Evolutionary conservation across 2,113 vertebrate genomes (phyloP).

Genomic region (Lagopus muta): DNA sequence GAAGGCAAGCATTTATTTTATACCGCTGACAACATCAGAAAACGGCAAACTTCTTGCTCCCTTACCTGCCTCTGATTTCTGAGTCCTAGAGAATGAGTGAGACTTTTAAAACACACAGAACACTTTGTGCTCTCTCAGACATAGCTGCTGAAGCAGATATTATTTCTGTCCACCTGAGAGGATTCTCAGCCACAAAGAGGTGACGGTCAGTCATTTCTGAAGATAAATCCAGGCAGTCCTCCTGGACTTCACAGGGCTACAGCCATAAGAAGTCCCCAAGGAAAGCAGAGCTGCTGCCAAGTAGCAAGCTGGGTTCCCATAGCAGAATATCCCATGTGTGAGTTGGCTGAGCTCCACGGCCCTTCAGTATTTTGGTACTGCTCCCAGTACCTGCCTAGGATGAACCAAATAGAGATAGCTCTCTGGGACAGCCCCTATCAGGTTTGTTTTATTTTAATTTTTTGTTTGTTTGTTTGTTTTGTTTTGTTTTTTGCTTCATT

Average conservation of each 20-base stretch:
- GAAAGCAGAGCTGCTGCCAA: background rate
- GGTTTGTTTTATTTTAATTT: background rate
- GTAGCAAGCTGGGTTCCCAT: background rate
- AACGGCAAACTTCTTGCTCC: background rate
- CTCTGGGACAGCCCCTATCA: background rate
- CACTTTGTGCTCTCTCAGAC: background rate
- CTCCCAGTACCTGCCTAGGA: background rate
- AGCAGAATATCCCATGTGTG: background rate
- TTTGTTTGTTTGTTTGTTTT: background rate
- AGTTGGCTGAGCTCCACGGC: background rate
- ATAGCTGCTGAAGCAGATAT: background rate
- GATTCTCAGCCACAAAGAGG: background rate
- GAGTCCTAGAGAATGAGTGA: background rate
- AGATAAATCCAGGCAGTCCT: conserved; percentile 11
- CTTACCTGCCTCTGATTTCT: background rate
- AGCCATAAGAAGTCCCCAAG: background rate
- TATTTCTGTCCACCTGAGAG: conserved; percentile 1
- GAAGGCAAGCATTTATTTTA: background rate
- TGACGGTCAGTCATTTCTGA: background rate
- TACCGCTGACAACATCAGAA: background rate
- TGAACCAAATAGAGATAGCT: background rate
- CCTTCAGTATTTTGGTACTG: background rate
- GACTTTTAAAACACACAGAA: background rate
- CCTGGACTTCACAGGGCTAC: background rate
- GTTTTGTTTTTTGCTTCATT: background rate